These are phyloP conservation scores for Monochamus alternatus DNA, from an alignment of 2,888 invertebrate species.

Conservation along the genomic window DNA sequence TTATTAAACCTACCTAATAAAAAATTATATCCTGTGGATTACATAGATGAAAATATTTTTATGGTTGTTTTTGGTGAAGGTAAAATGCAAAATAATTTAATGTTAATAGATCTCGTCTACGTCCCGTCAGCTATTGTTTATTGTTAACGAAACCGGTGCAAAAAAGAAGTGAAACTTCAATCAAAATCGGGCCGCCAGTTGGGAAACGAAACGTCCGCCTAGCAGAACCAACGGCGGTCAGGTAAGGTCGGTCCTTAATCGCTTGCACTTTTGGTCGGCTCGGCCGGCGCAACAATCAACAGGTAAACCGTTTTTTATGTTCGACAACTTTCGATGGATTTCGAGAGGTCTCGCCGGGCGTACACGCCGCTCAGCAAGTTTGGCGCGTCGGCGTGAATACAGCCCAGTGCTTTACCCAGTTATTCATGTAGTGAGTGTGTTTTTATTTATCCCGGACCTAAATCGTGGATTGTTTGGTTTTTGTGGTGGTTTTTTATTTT, in stretches of 20 bases:
- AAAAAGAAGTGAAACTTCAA: not conserved
- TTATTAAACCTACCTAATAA: too few relatives aligned
- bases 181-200: not conserved
- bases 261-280: conserved; percentile 30
- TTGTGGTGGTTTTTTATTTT: conserved; percentile 29
- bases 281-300: conserved; percentile 52
- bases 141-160: not conserved
- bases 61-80: too few relatives aligned
- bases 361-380: conserved; percentile 61
- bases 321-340: conserved; percentile 60
- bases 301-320: conserved; percentile 60
- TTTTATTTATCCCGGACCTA: conserved; percentile 45
- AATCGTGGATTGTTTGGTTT: conserved; percentile 27
- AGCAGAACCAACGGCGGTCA: not conserved
- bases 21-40: too few relatives aligned
- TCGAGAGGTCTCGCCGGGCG: conserved; percentile 58
- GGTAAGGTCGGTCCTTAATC: not conserved
- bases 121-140: too few relatives aligned
- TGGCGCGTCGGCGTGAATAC: conserved; percentile 62
- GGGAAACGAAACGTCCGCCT: not conserved
- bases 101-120: too few relatives aligned
- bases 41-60: too few relatives aligned
- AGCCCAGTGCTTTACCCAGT: conserved; percentile 61
- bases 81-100: too few relatives aligned
- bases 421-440: conserved; percentile 57